Evolutionary conservation across 1,140 invertebrate genomes (phyloP).

Genomic region (Trachymyrmex cornetzi): DNA sequence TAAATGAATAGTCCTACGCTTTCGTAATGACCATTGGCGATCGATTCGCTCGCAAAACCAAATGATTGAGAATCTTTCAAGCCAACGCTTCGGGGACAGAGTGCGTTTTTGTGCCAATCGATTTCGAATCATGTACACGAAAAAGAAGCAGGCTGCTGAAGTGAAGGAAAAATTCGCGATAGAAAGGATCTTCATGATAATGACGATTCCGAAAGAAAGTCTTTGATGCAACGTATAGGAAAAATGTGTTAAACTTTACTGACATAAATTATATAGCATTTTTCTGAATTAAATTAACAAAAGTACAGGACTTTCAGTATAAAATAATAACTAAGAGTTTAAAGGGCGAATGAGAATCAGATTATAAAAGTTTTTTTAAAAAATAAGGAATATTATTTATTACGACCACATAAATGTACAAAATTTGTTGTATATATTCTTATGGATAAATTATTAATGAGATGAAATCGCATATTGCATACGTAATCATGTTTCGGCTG

Average conservation of each 20-base stretch:
- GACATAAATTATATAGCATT: neutral
- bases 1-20: conserved; percentile 21
- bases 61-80: conserved; percentile 48
- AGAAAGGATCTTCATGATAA: conserved; percentile 22
- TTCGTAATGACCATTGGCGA: conserved; percentile 17
- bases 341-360: too few species aligned
- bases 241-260: neutral
- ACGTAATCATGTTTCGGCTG: too few species aligned
- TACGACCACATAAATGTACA: too few species aligned
- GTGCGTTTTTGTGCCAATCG: conserved; percentile 54
- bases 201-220: conserved; percentile 18
- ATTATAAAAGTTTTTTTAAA: too few species aligned
- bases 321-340: too few species aligned
- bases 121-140: conserved; percentile 51
- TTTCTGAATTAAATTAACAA: neutral
- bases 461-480: too few species aligned
- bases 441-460: too few species aligned
- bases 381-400: too few species aligned
- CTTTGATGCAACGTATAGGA: neutral
- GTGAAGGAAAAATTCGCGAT: conserved; percentile 43
- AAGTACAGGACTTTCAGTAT: too few species aligned
- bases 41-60: conserved; percentile 45
- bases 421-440: too few species aligned
- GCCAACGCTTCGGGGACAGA: neutral
- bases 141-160: conserved; percentile 9